Percentiles rank a stretch among this genome's conserved stretches.
Evolutionary conservation across 2,888 invertebrate genomes (phyloP).

Genomic region (Lepidocyrtoides sp.): DNA sequence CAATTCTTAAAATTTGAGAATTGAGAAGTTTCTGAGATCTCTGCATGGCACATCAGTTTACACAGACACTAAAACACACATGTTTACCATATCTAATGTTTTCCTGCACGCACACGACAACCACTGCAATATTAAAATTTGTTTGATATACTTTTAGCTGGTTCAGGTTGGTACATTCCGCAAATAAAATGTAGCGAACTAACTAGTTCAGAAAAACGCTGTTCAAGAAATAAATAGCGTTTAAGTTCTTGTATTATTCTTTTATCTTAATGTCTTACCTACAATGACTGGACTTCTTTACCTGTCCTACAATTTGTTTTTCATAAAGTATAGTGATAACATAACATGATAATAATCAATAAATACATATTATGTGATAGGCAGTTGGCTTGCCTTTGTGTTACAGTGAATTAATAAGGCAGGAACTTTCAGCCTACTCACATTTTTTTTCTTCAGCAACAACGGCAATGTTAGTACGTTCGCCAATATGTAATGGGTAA

Average conservation of each 20-base stretch:
- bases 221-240: neutral
- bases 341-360: conserved; percentile 15
- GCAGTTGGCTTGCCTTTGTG: neutral
- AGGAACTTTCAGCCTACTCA: neutral
- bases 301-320: neutral
- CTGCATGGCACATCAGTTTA: neutral
- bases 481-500: neutral
- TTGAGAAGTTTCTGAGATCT: no score
- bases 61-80: neutral
- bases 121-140: neutral
- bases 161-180: neutral
- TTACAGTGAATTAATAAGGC: neutral
- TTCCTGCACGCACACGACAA: neutral
- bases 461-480: neutral
- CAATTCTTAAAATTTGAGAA: no score
- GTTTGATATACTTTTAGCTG: neutral
- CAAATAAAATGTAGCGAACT: neutral
- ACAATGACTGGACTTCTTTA: neutral
- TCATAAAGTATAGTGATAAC: neutral
- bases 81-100: neutral
- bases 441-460: neutral
- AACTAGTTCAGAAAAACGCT: neutral
- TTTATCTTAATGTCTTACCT: neutral
- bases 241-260: neutral
- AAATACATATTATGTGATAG: neutral